These are phyloP conservation scores for Cheilosia grossa DNA, from an alignment of 2,888 invertebrate genomes.

Conservation along the genomic window DNA sequence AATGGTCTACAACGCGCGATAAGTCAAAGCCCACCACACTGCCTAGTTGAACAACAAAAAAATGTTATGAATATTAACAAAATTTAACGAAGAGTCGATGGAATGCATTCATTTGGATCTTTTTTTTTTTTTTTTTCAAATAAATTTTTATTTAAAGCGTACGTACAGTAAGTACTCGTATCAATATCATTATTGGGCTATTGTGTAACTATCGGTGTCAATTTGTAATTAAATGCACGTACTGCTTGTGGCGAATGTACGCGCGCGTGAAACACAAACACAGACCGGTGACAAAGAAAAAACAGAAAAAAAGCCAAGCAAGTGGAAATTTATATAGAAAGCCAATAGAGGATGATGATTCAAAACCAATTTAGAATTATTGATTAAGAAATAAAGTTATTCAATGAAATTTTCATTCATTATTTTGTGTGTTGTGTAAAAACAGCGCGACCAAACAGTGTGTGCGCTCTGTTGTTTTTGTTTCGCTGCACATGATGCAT, in stretches of 20 bases:
- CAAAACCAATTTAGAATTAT: conserved; percentile 61
- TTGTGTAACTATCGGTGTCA: conserved; percentile 45
- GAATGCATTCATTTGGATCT: conserved; percentile 17
- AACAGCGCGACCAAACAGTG: neutral
- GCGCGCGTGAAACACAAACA: conserved; percentile 34
- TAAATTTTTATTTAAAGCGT: conserved; percentile 18
- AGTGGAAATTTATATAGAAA: conserved; percentile 19
- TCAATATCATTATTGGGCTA: conserved; percentile 41
- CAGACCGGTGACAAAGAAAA: conserved; percentile 33
- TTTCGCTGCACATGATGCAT: conserved; percentile 24
- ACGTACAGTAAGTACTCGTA: conserved; percentile 3
- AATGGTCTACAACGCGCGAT: neutral
- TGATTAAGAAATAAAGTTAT: conserved; percentile 53
- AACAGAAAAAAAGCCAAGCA: conserved; percentile 19
- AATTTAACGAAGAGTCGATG: conserved; percentile 8
- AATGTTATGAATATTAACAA: conserved; percentile 14
- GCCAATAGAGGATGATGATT: conserved; percentile 40
- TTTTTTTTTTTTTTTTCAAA: neutral
- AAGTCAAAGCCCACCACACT: neutral
- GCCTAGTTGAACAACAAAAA: neutral
- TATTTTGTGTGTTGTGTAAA: conserved; percentile 26
- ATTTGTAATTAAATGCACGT: conserved; percentile 52
- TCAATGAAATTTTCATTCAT: conserved; percentile 67
- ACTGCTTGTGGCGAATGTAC: conserved; percentile 31
- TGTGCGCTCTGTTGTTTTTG: neutral